Evolutionary conservation across 2,797 vertebrate species (phyloP).

Genomic region (Echeneis naucrates): DNA sequence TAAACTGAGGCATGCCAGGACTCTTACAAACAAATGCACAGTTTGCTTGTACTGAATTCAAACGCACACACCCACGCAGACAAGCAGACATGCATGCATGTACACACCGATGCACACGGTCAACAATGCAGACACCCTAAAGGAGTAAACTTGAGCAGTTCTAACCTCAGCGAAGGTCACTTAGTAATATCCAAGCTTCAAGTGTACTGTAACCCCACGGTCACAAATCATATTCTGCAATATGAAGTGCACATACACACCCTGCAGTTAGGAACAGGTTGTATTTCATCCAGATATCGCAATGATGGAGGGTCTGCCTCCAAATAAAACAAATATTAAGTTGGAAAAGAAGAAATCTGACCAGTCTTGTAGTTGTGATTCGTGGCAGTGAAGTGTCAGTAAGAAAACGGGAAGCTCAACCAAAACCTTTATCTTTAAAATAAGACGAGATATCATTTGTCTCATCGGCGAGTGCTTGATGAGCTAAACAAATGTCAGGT

Average conservation of each 20-base stretch:
- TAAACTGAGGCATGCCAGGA: slow-evolving; percentile 35
- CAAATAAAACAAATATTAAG: slow-evolving; percentile 57
- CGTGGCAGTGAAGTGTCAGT: neutral
- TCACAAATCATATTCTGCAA: slow-evolving; percentile 60
- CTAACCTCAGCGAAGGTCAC: slow-evolving; percentile 67
- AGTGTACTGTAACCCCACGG: slow-evolving; percentile 56
- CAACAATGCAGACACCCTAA: slow-evolving; percentile 29
- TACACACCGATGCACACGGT: neutral
- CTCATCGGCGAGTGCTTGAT: slow-evolving; percentile 21
- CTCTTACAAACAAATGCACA: slow-evolving; percentile 21
- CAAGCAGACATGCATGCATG: neutral
- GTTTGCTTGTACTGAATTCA: neutral
- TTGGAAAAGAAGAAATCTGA: slow-evolving; percentile 29
- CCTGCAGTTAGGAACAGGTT: slow-evolving; percentile 38
- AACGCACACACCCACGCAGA: neutral
- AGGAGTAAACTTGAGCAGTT: slow-evolving; percentile 61
- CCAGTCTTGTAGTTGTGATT: slow-evolving; percentile 23
- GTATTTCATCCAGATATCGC: slow-evolving; percentile 49
- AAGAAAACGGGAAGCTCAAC: neutral
- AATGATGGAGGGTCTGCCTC: slow-evolving; percentile 28
- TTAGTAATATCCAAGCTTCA: slow-evolving; percentile 60
- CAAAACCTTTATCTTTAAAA: slow-evolving; percentile 5
- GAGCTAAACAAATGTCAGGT: slow-evolving; percentile 35
- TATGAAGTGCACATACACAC: slow-evolving; percentile 27
- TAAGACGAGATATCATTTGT: neutral